These are phyloP conservation scores for Ostrea edulis DNA, from an alignment of 1,140 invertebrate species.

Conservation along the genomic window DNA sequence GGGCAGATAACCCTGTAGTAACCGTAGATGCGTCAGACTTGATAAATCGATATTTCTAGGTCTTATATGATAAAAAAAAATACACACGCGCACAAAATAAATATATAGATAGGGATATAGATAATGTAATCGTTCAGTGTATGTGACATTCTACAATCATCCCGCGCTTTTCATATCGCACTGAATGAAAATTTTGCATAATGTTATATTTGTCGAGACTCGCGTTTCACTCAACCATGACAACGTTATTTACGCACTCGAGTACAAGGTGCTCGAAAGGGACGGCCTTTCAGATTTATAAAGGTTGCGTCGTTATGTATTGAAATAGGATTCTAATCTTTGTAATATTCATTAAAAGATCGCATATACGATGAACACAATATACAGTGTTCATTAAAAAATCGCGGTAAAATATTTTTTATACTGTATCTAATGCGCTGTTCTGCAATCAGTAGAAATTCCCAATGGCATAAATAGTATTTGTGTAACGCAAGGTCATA, in stretches of 20 bases:
- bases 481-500: not conserved
- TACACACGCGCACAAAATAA: no score
- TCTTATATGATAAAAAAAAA: not conserved
- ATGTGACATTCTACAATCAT: not conserved
- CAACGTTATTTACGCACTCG: slow-evolving; percentile 27
- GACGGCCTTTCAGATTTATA: not conserved
- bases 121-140: no score
- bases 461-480: not conserved
- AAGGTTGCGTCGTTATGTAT: not conserved
- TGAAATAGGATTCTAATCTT: not conserved
- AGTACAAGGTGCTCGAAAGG: slow-evolving; percentile 1
- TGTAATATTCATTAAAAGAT: not conserved
- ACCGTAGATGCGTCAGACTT: not conserved
- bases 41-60: not conserved
- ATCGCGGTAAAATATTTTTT: not conserved
- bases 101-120: no score
- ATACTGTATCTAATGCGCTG: not conserved
- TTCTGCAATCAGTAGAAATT: not conserved
- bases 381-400: not conserved
- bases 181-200: slow-evolving; percentile 1
- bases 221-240: slow-evolving; percentile 33
- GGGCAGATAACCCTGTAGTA: not conserved
- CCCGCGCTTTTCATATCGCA: slow-evolving; percentile 8
- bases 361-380: not conserved
- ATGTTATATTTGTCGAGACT: not conserved